Conservation (phyloP, 1,140 invertebrate species). For the Gryllus bimaculatus region DNA sequence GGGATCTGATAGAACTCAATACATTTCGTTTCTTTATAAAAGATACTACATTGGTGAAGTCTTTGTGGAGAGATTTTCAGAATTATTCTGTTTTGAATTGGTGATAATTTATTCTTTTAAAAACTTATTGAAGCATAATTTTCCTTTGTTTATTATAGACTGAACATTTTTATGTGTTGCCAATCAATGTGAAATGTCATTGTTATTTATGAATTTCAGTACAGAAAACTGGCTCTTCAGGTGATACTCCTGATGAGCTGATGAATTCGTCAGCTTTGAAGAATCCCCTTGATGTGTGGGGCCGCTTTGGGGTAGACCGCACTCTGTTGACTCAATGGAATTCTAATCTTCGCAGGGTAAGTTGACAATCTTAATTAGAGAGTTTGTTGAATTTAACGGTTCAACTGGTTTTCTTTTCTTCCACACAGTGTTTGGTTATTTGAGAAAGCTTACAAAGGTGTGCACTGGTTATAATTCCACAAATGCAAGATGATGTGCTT, state of each 20-base stretch:
- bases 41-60: too few relatives aligned
- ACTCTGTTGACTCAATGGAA: slow-evolving; percentile 53
- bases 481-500: not conserved
- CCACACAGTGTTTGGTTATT: not conserved
- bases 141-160: too few relatives aligned
- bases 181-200: too few relatives aligned
- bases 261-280: slow-evolving; percentile 36
- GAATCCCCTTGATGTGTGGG: slow-evolving; percentile 44
- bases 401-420: not conserved
- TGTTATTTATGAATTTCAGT: slow-evolving; percentile 19
- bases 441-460: not conserved
- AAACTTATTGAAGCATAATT: too few relatives aligned
- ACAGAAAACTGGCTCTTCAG: slow-evolving; percentile 37
- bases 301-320: slow-evolving; percentile 48
- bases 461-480: not conserved
- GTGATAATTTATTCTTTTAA: too few relatives aligned
- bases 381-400: not conserved
- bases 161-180: too few relatives aligned
- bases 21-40: too few relatives aligned
- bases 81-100: too few relatives aligned
- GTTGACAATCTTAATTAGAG: not conserved
- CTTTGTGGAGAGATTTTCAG: too few relatives aligned
- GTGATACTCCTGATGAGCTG: slow-evolving; percentile 36
- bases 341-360: slow-evolving; percentile 51
- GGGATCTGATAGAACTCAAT: too few relatives aligned